A percentile compares a stretch with the other conserved stretches of the same genome.
These are phyloP conservation scores for Myrmophylax atrothorax DNA, from an alignment of 2,113 vertebrate genomes.

Conservation along the genomic window DNA sequence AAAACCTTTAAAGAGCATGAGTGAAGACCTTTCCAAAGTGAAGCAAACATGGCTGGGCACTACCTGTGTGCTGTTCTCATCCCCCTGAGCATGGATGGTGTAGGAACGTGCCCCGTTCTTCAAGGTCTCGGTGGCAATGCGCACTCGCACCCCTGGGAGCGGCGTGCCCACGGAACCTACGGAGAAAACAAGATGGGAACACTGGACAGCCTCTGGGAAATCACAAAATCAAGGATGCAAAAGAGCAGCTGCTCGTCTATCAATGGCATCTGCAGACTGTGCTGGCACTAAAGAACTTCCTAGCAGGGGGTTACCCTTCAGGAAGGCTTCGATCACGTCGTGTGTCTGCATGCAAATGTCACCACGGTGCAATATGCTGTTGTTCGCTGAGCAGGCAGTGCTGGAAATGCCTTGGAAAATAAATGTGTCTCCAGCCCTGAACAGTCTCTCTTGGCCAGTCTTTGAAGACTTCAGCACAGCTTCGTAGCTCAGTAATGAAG, in stretches of 20 bases:
- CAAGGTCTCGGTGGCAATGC: slow-evolving; percentile 77
- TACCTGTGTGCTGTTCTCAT: slow-evolving; percentile 82
- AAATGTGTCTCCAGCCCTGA: neutral
- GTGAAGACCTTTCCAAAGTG: accelerated
- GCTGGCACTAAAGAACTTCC: neutral
- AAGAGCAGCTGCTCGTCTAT: neutral
- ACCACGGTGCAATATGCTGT: neutral
- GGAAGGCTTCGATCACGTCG: neutral
- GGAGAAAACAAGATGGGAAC: neutral
- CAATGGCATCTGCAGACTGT: neutral
- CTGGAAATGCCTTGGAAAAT: neutral
- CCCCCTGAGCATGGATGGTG: slow-evolving; percentile 79
- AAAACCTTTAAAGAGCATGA: neutral
- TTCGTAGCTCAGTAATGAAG: slow-evolving; percentile 13
- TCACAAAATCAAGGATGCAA: neutral
- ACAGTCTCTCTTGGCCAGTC: neutral
- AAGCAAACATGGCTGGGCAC: neutral
- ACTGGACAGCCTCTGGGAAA: neutral
- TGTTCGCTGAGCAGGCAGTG: neutral
- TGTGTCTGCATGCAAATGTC: neutral
- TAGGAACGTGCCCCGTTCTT: slow-evolving; percentile 5
- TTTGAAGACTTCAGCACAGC: neutral
- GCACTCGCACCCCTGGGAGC: slow-evolving; percentile 84
- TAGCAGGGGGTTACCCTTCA: neutral
- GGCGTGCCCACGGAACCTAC: slow-evolving; percentile 91